Percentiles rank a stretch among this genome's conserved stretches.
These are phyloP conservation scores for Pyrocoelia pectoralis DNA, from an alignment of 2,888 invertebrate species.

Conservation along the genomic window DNA sequence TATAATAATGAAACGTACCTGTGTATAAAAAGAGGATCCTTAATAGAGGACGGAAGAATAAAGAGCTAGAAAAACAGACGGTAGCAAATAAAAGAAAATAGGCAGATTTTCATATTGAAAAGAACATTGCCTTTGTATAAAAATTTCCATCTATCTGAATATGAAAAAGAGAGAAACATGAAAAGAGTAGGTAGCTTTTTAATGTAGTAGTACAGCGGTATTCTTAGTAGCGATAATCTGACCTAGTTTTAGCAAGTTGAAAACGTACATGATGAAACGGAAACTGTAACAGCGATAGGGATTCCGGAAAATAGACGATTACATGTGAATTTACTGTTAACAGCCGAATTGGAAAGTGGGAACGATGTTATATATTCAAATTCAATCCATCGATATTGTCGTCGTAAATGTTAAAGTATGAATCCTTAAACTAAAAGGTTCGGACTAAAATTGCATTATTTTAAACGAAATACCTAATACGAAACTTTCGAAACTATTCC, in stretches of 20 bases:
- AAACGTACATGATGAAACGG: constrained; percentile 24
- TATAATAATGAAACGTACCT: too few species aligned
- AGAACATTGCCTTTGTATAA: too few species aligned
- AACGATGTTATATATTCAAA: constrained; percentile 1
- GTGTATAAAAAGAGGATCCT: too few species aligned
- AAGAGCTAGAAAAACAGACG: too few species aligned
- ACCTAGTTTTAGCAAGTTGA: constrained; percentile 28
- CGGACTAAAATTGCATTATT: too few species aligned
- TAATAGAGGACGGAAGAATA: too few species aligned
- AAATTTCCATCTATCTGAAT: background rate
- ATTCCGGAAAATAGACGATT: constrained; percentile 27
- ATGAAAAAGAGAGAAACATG: constrained; percentile 21
- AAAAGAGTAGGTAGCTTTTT: constrained; percentile 25
- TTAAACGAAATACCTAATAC: too few species aligned
- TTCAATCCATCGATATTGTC: background rate
- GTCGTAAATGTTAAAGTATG: background rate
- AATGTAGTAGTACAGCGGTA: constrained; percentile 20
- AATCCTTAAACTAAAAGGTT: background rate
- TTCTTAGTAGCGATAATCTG: constrained; percentile 30
- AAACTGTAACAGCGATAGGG: constrained; percentile 26
- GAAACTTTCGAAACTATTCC: too few species aligned
- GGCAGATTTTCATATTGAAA: too few species aligned
- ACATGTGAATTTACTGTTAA: constrained; percentile 27
- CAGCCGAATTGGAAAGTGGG: background rate
- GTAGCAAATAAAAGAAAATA: too few species aligned